Evolutionary conservation across 2,888 invertebrate genomes (phyloP).

Genomic region (Coleophora flavipennella): DNA sequence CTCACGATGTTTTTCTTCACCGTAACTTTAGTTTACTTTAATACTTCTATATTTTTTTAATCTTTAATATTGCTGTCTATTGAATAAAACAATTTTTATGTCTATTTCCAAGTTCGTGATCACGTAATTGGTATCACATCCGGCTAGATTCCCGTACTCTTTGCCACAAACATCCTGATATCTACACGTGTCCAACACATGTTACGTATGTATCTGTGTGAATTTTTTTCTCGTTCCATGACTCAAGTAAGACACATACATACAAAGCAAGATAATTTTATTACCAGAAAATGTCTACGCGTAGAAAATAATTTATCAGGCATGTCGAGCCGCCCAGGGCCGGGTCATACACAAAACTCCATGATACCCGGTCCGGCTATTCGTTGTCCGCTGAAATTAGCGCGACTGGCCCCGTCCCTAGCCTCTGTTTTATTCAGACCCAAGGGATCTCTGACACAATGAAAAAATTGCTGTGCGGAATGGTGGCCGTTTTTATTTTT

Average conservation of each 20-base stretch:
- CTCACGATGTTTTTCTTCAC: no score
- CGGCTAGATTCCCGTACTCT: conserved; percentile 23
- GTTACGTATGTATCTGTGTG: conserved; percentile 32
- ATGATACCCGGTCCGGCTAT: conserved; percentile 36
- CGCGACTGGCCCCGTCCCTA: conserved; percentile 41
- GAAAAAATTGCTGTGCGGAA: conserved; percentile 55
- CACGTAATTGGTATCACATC: conserved; percentile 22
- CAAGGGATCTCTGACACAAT: conserved; percentile 54
- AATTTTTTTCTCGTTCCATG: no score
- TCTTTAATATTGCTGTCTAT: no score
- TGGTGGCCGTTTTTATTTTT: conserved; percentile 46
- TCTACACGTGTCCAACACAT: conserved; percentile 41
- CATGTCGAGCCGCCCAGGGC: conserved; percentile 20
- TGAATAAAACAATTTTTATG: conserved; percentile 4
- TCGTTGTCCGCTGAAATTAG: conserved; percentile 51
- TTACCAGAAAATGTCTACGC: conserved; percentile 10
- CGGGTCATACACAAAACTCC: conserved; percentile 24
- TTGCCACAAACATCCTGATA: conserved; percentile 29
- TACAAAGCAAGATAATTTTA: conserved; percentile 7
- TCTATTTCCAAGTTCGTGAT: conserved; percentile 15
- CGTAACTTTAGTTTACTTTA: no score
- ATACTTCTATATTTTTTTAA: no score
- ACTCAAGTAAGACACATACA: conserved; percentile 21
- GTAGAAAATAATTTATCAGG: conserved; percentile 25
- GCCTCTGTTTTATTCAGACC: conserved; percentile 61